phyloP scores from a whole-genome alignment of 2,797 vertebrate species.

The Poeciliopsis infans region DNA sequence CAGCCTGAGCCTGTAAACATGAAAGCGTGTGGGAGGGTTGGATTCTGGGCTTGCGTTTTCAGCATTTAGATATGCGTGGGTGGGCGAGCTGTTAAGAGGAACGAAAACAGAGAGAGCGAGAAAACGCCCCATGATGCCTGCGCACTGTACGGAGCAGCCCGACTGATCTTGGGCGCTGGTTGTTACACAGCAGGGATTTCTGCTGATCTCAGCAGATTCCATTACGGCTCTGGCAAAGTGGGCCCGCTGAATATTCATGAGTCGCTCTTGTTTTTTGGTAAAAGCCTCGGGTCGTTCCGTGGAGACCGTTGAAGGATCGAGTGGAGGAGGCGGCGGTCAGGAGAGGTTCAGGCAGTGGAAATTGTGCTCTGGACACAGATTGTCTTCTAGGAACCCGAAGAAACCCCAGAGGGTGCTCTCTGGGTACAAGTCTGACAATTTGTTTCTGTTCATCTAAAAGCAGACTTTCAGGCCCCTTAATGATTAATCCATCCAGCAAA shows the following conservation, averaged over 20 bases:
- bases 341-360: slow-evolving; percentile 15
- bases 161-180: slow-evolving; percentile 40
- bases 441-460: not conserved
- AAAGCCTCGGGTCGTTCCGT: slow-evolving; percentile 58
- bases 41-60: slow-evolving; percentile 15
- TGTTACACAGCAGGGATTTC: slow-evolving; percentile 64
- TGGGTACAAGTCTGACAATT: slow-evolving; percentile 5
- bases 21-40: slow-evolving; percentile 52
- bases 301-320: slow-evolving; percentile 18
- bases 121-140: slow-evolving; percentile 9
- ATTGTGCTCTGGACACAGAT: slow-evolving; percentile 47
- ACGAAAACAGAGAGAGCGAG: slow-evolving; percentile 12
- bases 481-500: slow-evolving; percentile 43
- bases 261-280: slow-evolving; percentile 58
- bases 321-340: not conserved
- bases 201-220: slow-evolving; percentile 71
- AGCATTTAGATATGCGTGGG: slow-evolving; percentile 50
- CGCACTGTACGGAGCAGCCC: slow-evolving; percentile 40
- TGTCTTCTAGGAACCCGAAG: not conserved
- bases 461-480: not conserved
- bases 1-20: slow-evolving; percentile 39
- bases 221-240: slow-evolving; percentile 48
- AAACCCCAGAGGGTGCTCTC: slow-evolving; percentile 4
- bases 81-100: slow-evolving; percentile 31
- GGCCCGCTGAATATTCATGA: slow-evolving; percentile 67